These are phyloP conservation scores for Liolophura sinensis DNA, from an alignment of 1,140 invertebrate species.

Conservation along the genomic window DNA sequence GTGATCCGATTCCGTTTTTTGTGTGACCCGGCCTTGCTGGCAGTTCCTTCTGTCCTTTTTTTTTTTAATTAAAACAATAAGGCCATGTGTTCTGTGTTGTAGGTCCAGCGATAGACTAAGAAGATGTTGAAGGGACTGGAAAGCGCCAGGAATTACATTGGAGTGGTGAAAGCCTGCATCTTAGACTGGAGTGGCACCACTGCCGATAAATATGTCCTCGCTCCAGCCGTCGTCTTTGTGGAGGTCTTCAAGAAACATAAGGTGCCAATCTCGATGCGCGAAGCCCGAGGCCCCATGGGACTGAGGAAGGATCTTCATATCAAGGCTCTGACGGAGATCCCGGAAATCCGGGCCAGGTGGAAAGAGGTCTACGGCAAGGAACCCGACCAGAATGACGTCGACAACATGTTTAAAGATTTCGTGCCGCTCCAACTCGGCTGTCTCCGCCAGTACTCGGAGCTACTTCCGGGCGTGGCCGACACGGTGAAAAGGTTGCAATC, in stretches of 20 bases:
- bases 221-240: constrained; percentile 47
- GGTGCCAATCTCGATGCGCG: constrained; percentile 47
- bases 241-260: constrained; percentile 49
- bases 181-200: constrained; percentile 56
- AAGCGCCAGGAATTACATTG: constrained; percentile 30
- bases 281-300: constrained; percentile 50
- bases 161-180: constrained; percentile 44
- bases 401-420: constrained; percentile 51
- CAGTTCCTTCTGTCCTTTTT: too few species aligned
- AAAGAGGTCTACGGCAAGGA: constrained; percentile 32
- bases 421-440: constrained; percentile 44
- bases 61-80: too few species aligned
- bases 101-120: too few species aligned
- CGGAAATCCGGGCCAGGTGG: constrained; percentile 41
- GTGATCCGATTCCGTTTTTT: too few species aligned
- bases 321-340: constrained; percentile 40
- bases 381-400: constrained; percentile 42
- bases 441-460: constrained; percentile 35
- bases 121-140: too few species aligned
- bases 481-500: constrained; percentile 36
- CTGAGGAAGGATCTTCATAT: constrained; percentile 54
- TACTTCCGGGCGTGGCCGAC: constrained; percentile 45
- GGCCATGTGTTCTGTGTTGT: too few species aligned
- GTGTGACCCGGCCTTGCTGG: too few species aligned
- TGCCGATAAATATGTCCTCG: constrained; percentile 52